A percentile compares a stretch with the other conserved stretches of the same genome.
Conservation (phyloP, 2,888 invertebrate species). For the Apamea epomidion region DNA sequence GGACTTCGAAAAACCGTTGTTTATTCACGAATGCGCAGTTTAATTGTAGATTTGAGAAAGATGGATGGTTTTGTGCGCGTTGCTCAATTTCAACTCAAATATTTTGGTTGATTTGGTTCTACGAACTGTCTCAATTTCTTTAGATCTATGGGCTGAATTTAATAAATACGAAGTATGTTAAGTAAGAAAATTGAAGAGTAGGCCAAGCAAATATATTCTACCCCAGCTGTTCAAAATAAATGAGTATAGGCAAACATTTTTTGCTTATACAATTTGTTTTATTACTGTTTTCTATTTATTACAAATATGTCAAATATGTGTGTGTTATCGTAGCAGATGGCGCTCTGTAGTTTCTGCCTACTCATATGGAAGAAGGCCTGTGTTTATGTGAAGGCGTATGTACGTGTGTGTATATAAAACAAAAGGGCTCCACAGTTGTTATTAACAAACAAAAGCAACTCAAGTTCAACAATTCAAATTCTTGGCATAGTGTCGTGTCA, state of each 20-base stretch:
- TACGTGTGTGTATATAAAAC: neutral
- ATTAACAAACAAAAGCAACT: conserved; percentile 32
- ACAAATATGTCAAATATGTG: neutral
- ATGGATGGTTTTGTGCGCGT: conserved; percentile 33
- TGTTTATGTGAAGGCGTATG: neutral
- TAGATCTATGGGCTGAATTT: neutral
- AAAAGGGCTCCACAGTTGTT: neutral
- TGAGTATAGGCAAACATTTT: neutral
- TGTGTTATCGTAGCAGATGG: neutral
- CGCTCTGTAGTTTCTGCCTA: neutral
- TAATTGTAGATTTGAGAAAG: conserved; percentile 44
- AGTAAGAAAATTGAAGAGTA: neutral
- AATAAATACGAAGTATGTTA: neutral
- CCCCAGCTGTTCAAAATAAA: neutral
- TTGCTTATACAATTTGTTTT: neutral
- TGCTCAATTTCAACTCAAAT: neutral
- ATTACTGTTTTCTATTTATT: neutral
- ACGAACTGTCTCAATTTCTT: neutral
- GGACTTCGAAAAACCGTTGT: conserved; percentile 65
- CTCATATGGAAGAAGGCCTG: neutral
- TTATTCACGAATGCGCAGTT: conserved; percentile 59
- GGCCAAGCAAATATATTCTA: neutral
- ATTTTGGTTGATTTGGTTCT: conserved; percentile 13
- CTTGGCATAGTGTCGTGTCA: conserved; percentile 43
- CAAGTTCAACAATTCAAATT: conserved; percentile 48